These are phyloP conservation scores for Plemyria rubiginata DNA, from an alignment of 2,888 invertebrate species.

Conservation along the genomic window DNA sequence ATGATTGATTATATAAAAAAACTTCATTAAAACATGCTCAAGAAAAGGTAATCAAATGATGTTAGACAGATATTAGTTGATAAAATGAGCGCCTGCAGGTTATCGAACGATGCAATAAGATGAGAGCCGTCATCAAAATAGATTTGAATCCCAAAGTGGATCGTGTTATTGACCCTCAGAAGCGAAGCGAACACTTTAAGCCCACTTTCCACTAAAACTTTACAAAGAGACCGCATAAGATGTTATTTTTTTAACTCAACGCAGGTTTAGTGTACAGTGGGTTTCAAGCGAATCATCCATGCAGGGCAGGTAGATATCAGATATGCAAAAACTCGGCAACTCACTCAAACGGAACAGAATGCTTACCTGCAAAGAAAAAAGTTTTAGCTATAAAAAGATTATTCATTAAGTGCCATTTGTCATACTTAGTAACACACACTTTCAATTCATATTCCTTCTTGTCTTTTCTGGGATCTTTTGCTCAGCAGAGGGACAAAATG, in stretches of 20 bases:
- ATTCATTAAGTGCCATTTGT: too few relatives aligned
- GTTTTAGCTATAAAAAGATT: too few relatives aligned
- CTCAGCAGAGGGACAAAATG: too few relatives aligned
- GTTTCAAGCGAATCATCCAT: slow-evolving; percentile 41
- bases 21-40: slow-evolving; percentile 22
- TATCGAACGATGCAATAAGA: slow-evolving; percentile 11
- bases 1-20: slow-evolving; percentile 10
- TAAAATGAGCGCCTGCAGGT: slow-evolving; percentile 13
- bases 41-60: slow-evolving; percentile 8
- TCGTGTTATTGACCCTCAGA: slow-evolving; percentile 40
- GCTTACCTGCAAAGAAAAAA: slow-evolving; percentile 56
- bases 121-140: slow-evolving; percentile 24
- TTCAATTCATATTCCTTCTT: too few relatives aligned
- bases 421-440: too few relatives aligned
- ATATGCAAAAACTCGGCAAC: slow-evolving; percentile 44
- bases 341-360: slow-evolving; percentile 42
- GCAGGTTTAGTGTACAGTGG: slow-evolving; percentile 14
- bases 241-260: not conserved
- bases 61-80: not conserved
- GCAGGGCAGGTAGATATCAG: slow-evolving; percentile 51
- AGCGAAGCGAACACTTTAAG: slow-evolving; percentile 11
- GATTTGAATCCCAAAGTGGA: slow-evolving; percentile 23
- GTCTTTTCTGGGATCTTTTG: too few relatives aligned
- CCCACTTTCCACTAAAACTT: slow-evolving; percentile 16
- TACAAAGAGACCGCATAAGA: too few relatives aligned